Percentiles rank a stretch among this genome's conserved stretches.
phyloP scores from a whole-genome alignment of 2,113 vertebrate species.

The Pachycephala philippinensis region DNA sequence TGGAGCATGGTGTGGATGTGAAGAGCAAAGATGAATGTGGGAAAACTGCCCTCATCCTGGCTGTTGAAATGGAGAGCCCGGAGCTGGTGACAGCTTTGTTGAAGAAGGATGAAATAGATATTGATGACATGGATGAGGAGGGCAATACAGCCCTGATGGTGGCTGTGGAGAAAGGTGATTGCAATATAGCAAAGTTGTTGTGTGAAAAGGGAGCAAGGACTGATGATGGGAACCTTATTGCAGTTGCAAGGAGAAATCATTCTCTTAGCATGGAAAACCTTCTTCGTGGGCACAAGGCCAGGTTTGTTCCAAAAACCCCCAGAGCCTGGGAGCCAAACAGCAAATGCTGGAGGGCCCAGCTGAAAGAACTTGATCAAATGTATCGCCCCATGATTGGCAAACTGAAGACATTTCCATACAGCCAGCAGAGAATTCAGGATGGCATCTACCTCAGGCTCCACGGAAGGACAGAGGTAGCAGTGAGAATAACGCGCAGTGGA shows the following conservation, averaged over 20 bases:
- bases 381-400: conserved; percentile 53
- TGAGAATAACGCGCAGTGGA: neutral
- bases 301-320: neutral
- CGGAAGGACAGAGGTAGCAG: conserved; percentile 55
- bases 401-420: conserved; percentile 51
- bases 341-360: conserved; percentile 29
- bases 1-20: neutral
- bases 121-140: conserved; percentile 40
- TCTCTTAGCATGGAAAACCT: neutral
- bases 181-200: neutral
- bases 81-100: conserved; percentile 58
- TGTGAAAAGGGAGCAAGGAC: conserved; percentile 45
- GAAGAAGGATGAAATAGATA: conserved; percentile 13
- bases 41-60: conserved; percentile 69
- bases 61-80: conserved; percentile 35
- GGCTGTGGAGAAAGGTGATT: conserved; percentile 2
- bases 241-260: neutral
- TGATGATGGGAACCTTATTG: neutral
- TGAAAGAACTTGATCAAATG: conserved; percentile 18
- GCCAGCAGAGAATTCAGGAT: conserved; percentile 57
- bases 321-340: conserved; percentile 50
- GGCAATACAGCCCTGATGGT: conserved; percentile 57
- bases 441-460: conserved; percentile 70
- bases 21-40: conserved; percentile 44
- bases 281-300: neutral